Percentiles rank a stretch among this genome's conserved stretches.
Conservation (phyloP, 2,113 vertebrate species). For the Perca fluviatilis region DNA sequence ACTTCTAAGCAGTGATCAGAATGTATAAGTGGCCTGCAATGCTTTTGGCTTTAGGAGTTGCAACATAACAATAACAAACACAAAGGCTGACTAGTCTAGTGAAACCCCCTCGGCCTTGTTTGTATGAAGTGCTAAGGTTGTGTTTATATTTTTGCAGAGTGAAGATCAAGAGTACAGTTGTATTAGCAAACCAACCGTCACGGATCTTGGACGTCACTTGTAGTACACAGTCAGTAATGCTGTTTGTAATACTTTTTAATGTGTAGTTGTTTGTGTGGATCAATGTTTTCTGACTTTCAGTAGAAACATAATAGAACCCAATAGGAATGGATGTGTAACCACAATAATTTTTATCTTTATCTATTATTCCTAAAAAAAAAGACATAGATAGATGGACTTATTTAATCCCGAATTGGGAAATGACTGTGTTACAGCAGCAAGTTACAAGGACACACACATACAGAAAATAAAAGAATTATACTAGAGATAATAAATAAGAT, state of each 20-base stretch:
- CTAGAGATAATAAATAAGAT: no score
- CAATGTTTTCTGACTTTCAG: background rate
- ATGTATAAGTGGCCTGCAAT: background rate
- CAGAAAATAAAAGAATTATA: no score
- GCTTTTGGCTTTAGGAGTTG: background rate
- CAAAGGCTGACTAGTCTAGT: background rate
- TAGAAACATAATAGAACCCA: background rate
- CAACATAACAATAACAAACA: background rate
- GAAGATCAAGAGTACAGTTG: constrained; percentile 53
- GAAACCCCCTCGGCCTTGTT: background rate
- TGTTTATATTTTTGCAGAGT: constrained; percentile 54
- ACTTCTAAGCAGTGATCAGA: background rate
- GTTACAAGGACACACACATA: no score
- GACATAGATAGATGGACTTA: no score
- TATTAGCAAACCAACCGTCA: constrained; percentile 13
- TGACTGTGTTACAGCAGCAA: no score
- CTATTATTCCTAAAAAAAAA: background rate
- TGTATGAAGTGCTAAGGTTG: background rate
- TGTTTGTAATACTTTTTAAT: background rate
- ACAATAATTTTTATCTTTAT: background rate
- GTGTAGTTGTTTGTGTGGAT: background rate
- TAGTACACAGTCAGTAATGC: constrained; percentile 59
- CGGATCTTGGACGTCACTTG: constrained; percentile 66
- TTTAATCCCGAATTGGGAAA: no score
- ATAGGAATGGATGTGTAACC: background rate